Percentiles rank a stretch among this genome's conserved stretches.
Evolutionary conservation across 1,140 invertebrate genomes (phyloP).

Genomic region (Zaprionus taronus): DNA sequence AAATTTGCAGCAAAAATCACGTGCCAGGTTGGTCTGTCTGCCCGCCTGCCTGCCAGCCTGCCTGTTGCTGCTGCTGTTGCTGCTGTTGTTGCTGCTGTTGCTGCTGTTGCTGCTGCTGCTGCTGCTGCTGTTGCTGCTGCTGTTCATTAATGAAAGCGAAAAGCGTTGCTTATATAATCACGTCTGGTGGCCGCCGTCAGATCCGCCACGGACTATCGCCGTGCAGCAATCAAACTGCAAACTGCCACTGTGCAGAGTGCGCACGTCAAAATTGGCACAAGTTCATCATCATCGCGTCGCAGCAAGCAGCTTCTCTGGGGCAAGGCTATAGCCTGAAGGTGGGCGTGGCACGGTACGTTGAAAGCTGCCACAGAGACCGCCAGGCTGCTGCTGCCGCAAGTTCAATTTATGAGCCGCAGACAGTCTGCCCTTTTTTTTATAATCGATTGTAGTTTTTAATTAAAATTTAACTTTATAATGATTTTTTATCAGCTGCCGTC

Average conservation of each 20-base stretch:
- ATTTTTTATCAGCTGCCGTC: conserved; percentile 84
- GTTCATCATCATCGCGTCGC: conserved; percentile 66
- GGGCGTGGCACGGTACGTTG: conserved; percentile 72
- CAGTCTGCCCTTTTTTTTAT: conserved; percentile 55
- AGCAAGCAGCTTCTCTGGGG: background rate
- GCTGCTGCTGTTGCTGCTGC: background rate
- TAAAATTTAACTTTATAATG: conserved; percentile 84
- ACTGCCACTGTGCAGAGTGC: conserved; percentile 67
- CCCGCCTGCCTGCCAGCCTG: too few species aligned
- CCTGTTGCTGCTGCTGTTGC: conserved; percentile 2
- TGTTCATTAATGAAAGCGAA: conserved; percentile 79
- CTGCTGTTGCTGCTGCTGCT: background rate
- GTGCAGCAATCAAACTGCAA: conserved; percentile 54
- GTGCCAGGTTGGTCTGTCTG: conserved; percentile 53
- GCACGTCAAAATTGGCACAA: conserved; percentile 76
- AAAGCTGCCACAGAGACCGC: conserved; percentile 62
- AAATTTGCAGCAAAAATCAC: conserved; percentile 73
- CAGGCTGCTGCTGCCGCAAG: conserved; percentile 25
- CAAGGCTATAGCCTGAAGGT: conserved; percentile 1
- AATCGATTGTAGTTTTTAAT: conserved; percentile 83
- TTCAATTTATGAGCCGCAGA: conserved; percentile 83
- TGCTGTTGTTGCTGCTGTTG: conserved; percentile 17
- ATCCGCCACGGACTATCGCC: conserved; percentile 36
- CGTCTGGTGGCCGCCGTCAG: conserved; percentile 13
- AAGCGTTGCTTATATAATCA: conserved; percentile 70